A percentile compares a stretch with the other conserved stretches of the same genome.
These are phyloP conservation scores for Nothura maculosa DNA, from an alignment of 2,797 vertebrate genomes.

Conservation along the genomic window DNA sequence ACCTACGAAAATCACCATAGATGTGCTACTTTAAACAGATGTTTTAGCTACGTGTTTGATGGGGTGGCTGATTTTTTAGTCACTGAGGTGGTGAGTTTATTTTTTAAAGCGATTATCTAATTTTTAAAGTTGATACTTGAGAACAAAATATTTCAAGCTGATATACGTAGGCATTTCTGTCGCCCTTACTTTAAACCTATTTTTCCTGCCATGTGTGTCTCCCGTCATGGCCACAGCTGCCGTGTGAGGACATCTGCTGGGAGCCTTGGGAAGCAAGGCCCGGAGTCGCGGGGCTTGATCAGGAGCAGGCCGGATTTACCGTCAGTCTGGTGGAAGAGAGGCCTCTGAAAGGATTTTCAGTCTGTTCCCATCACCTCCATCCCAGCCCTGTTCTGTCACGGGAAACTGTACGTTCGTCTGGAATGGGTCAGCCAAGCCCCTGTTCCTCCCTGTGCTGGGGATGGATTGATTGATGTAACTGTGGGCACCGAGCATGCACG, in stretches of 20 bases:
- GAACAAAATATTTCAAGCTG: neutral
- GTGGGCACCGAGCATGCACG: no score
- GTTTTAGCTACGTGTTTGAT: neutral
- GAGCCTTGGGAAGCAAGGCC: slow-evolving; percentile 15
- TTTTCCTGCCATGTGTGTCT: neutral
- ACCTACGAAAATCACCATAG: neutral
- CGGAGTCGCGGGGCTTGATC: neutral
- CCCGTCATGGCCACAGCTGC: neutral
- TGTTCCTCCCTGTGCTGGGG: neutral
- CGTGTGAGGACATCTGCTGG: slow-evolving; percentile 58
- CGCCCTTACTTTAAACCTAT: neutral
- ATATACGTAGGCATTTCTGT: neutral
- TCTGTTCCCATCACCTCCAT: neutral
- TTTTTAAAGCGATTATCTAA: neutral
- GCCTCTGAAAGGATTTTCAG: neutral
- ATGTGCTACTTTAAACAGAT: neutral
- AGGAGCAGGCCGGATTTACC: neutral
- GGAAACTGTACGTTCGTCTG: neutral
- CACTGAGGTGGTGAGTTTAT: neutral
- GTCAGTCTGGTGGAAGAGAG: neutral
- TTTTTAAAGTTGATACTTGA: neutral
- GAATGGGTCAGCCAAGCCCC: slow-evolving; percentile 12
- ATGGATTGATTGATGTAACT: no score
- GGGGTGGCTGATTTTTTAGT: neutral
- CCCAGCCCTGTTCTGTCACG: neutral